Conservation (phyloP, 2,888 invertebrate genomes). For the Caenorhabditis imperialis region DNA sequence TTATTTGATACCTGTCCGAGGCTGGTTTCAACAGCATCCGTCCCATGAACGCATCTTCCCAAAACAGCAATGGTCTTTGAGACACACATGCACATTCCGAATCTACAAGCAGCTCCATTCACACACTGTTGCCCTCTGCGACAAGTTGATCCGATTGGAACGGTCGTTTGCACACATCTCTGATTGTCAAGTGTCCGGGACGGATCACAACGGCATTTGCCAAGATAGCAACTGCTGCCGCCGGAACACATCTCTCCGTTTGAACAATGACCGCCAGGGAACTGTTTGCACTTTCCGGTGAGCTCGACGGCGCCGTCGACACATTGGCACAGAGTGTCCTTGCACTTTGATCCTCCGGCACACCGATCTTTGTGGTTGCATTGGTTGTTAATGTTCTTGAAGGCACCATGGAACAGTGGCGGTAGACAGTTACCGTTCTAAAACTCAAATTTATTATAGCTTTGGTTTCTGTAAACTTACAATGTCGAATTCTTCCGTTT, state of each 20-base stretch:
- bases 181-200: slow-evolving; percentile 50
- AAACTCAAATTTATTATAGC: too few relatives aligned
- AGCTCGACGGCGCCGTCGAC: slow-evolving; percentile 70
- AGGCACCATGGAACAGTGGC: slow-evolving; percentile 43
- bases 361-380: slow-evolving; percentile 70
- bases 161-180: slow-evolving; percentile 60
- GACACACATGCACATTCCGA: slow-evolving; percentile 72
- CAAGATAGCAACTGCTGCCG: slow-evolving; percentile 71
- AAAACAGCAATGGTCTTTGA: slow-evolving; percentile 57
- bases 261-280: slow-evolving; percentile 58
- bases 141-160: slow-evolving; percentile 70
- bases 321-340: slow-evolving; percentile 70
- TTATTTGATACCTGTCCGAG: slow-evolving; percentile 16
- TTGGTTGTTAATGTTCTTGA: slow-evolving; percentile 66
- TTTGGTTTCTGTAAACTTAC: slow-evolving; percentile 22
- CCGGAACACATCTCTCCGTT: slow-evolving; percentile 74
- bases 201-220: slow-evolving; percentile 72
- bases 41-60: slow-evolving; percentile 60
- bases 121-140: slow-evolving; percentile 69
- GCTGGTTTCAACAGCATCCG: slow-evolving; percentile 26
- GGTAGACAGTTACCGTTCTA: slow-evolving; percentile 60
- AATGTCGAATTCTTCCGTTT: slow-evolving; percentile 50
- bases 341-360: slow-evolving; percentile 72
- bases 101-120: slow-evolving; percentile 70
- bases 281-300: slow-evolving; percentile 58